These are phyloP conservation scores for Hephaestus fuliginosus DNA, from an alignment of 2,797 vertebrate species.

Conservation along the genomic window DNA sequence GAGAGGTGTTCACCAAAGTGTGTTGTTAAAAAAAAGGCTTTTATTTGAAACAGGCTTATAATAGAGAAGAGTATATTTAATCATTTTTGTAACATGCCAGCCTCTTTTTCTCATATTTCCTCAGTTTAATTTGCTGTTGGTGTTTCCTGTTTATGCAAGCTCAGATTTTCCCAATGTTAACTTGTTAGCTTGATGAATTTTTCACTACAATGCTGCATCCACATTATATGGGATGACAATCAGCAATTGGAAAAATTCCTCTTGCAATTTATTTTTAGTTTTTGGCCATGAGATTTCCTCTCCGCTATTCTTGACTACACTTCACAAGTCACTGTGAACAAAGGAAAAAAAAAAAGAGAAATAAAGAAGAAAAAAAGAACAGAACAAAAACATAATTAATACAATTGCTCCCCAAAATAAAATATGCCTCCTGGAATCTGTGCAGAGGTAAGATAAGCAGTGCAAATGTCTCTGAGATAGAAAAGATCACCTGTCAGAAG, in stretches of 20 bases:
- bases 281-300: background rate
- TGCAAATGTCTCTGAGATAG: conserved; percentile 5
- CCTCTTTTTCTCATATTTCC: too few relatives aligned
- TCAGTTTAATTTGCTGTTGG: too few relatives aligned
- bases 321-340: background rate
- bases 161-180: too few relatives aligned
- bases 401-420: conserved; percentile 1
- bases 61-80: too few relatives aligned
- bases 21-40: background rate
- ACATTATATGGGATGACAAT: background rate
- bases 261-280: background rate
- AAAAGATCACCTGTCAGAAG: conserved; percentile 25
- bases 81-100: too few relatives aligned
- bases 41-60: background rate
- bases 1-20: background rate
- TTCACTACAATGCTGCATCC: too few relatives aligned
- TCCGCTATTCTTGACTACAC: background rate
- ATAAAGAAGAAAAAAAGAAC: background rate
- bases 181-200: too few relatives aligned
- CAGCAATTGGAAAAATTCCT: background rate
- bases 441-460: conserved; percentile 9
- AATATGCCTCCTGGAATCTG: background rate
- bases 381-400: background rate
- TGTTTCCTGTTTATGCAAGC: too few relatives aligned
- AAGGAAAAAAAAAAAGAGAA: background rate